These are phyloP conservation scores for Callionymus lyra DNA, from an alignment of 2,113 vertebrate genomes.

Conservation along the genomic window DNA sequence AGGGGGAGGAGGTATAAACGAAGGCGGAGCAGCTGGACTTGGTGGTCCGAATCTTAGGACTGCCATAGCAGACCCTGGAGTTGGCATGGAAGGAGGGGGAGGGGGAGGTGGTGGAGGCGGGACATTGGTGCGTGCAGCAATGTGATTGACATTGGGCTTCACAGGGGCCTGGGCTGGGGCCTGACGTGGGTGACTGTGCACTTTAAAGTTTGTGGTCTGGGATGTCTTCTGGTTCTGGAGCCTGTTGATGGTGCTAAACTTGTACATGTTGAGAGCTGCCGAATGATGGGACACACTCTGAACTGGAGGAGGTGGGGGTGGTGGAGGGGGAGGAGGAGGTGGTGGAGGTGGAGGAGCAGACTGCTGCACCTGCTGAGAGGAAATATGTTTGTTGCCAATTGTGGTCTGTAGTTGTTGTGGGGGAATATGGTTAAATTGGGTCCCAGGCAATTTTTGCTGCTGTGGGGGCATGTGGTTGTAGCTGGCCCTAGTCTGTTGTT, in stretches of 20 bases:
- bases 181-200: slow-evolving; percentile 7
- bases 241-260: slow-evolving; percentile 82
- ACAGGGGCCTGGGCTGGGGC: slow-evolving; percentile 16
- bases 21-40: slow-evolving; percentile 40
- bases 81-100: slow-evolving; percentile 65
- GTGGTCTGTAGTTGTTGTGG: slow-evolving; percentile 31
- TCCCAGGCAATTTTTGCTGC: not conserved
- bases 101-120: slow-evolving; percentile 71
- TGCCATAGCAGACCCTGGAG: slow-evolving; percentile 78
- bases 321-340: slow-evolving; percentile 58
- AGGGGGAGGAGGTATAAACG: slow-evolving; percentile 65
- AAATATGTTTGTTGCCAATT: slow-evolving; percentile 1
- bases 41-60: slow-evolving; percentile 69
- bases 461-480: slow-evolving; percentile 47
- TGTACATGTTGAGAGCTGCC: slow-evolving; percentile 68
- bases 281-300: slow-evolving; percentile 62
- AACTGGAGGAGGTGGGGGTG: slow-evolving; percentile 53
- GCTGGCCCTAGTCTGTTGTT: slow-evolving; percentile 3
- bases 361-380: slow-evolving; percentile 14
- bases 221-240: slow-evolving; percentile 65
- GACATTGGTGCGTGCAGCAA: slow-evolving; percentile 66
- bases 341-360: slow-evolving; percentile 46
- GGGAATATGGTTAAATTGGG: not conserved
- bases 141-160: slow-evolving; percentile 66
- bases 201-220: slow-evolving; percentile 30